Conservation (phyloP, 2,797 vertebrate genomes). For the Chromobotia macracanthus region DNA sequence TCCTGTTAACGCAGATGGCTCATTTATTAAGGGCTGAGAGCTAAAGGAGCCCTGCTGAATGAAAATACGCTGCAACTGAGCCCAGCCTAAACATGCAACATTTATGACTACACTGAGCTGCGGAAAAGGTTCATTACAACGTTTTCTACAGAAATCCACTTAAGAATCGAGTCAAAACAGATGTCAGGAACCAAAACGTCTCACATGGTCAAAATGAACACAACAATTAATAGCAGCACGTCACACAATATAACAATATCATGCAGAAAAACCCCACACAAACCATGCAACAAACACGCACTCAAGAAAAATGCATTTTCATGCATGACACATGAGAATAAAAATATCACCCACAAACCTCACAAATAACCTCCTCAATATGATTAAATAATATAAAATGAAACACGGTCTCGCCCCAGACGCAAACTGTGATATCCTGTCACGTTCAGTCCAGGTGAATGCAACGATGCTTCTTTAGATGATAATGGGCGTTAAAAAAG, state of each 20-base stretch:
- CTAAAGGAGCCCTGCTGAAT: neutral
- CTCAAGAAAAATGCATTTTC: neutral
- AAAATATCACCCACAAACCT: neutral
- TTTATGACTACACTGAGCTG: neutral
- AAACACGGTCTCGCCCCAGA: conserved; percentile 25
- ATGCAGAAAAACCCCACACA: conserved; percentile 44
- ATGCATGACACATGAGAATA: conserved; percentile 19
- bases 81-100: neutral
- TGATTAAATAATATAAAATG: conserved; percentile 13
- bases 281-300: conserved; percentile 47
- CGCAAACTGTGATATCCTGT: conserved; percentile 19
- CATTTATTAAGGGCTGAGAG: neutral
- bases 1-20: neutral
- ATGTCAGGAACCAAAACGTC: neutral
- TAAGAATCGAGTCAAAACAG: neutral
- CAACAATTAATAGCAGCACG: conserved; percentile 17
- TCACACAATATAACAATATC: conserved; percentile 20
- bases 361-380: neutral
- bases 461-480: conserved; percentile 12
- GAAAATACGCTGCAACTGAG: neutral
- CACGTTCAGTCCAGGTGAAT: neutral
- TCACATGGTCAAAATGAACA: conserved; percentile 23
- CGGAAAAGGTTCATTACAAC: neutral
- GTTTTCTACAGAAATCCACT: neutral
- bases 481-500: neutral